Evolutionary conservation across 2,797 vertebrate genomes (phyloP).

Genomic region (Urocyon cinereoargenteus): DNA sequence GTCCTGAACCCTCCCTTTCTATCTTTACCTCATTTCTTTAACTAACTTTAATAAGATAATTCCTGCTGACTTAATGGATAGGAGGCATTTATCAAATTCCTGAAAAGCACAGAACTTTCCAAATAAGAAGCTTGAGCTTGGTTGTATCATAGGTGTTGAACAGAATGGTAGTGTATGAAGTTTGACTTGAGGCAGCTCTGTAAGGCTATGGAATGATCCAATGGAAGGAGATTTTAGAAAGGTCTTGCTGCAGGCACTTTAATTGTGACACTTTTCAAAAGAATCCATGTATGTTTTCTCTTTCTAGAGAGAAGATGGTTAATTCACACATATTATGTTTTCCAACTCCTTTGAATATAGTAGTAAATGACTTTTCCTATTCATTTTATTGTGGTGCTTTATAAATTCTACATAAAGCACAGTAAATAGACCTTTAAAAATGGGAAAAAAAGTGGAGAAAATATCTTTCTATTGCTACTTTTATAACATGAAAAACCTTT

Average conservation of each 20-base stretch:
- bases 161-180: slow-evolving; percentile 8
- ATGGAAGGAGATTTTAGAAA: not conserved
- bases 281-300: not conserved
- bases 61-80: not conserved
- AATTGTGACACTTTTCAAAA: slow-evolving; percentile 46
- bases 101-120: slow-evolving; percentile 47
- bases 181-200: not conserved
- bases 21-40: not conserved
- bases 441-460: slow-evolving; percentile 51
- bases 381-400: slow-evolving; percentile 51
- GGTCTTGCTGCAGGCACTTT: not conserved
- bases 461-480: not conserved
- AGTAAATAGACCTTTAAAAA: slow-evolving; percentile 54
- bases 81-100: not conserved
- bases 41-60: not conserved
- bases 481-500: not conserved
- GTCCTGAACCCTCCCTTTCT: not conserved
- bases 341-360: slow-evolving; percentile 33
- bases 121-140: slow-evolving; percentile 42
- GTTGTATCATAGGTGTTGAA: not conserved
- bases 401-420: slow-evolving; percentile 52
- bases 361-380: slow-evolving; percentile 30
- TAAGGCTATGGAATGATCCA: not conserved
- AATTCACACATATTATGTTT: slow-evolving; percentile 61
- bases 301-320: slow-evolving; percentile 49